These are phyloP conservation scores for Solenopsis invicta DNA, from an alignment of 1,140 invertebrate genomes.

Conservation along the genomic window DNA sequence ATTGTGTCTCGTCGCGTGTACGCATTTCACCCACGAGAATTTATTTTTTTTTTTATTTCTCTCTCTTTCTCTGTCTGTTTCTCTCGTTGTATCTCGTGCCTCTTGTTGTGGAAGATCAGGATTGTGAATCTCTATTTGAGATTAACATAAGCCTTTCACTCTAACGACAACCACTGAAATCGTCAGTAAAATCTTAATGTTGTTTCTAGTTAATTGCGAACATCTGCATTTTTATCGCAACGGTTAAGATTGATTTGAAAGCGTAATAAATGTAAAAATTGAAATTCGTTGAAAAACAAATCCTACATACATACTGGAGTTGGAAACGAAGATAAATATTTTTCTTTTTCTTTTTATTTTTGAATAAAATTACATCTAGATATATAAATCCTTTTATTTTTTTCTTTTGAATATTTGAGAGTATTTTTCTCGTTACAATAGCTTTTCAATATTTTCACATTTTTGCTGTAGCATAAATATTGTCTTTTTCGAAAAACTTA, in stretches of 20 bases:
- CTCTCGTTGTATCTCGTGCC: not conserved
- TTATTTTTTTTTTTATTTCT: not conserved
- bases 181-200: not conserved
- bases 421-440: not conserved
- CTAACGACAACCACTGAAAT: constrained; percentile 47
- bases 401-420: too few relatives aligned
- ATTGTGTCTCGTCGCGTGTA: constrained; percentile 43
- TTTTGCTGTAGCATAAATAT: not conserved
- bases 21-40: constrained; percentile 26
- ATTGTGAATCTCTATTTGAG: not conserved
- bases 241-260: not conserved
- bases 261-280: not conserved
- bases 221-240: not conserved
- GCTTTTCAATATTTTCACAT: not conserved
- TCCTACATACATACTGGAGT: too few relatives aligned
- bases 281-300: not conserved
- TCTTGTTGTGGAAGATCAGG: constrained; percentile 12
- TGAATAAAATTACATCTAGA: not conserved
- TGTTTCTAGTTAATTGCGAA: constrained; percentile 2
- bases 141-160: constrained; percentile 5
- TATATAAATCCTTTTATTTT: not conserved
- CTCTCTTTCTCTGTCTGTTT: too few relatives aligned
- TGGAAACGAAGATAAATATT: not conserved
- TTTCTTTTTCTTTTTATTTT: not conserved
- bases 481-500: not conserved